These are phyloP conservation scores for Agrotis segetum DNA, from an alignment of 2,888 invertebrate species.

Conservation along the genomic window DNA sequence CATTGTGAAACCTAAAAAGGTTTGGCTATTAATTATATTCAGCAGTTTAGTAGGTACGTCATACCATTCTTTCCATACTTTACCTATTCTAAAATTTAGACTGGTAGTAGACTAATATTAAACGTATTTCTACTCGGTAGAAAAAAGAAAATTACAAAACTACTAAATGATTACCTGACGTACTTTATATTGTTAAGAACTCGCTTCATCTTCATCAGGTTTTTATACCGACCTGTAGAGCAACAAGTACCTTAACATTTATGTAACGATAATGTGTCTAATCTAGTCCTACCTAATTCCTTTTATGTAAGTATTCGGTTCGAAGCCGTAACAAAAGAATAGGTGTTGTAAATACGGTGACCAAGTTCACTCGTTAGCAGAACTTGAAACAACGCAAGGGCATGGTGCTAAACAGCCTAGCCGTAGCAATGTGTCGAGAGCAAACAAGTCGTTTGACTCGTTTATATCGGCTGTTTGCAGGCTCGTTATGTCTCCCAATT, in stretches of 20 bases:
- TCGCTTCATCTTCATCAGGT: neutral
- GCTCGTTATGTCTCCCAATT: conserved; percentile 73
- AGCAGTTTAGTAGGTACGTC: no score
- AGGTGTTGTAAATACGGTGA: conserved; percentile 45
- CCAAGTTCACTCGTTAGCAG: conserved; percentile 66
- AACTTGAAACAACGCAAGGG: conserved; percentile 44
- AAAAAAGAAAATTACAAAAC: neutral
- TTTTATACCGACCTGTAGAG: neutral
- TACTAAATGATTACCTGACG: neutral
- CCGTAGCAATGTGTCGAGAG: conserved; percentile 66
- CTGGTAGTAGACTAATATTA: neutral
- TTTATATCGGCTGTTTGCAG: conserved; percentile 76
- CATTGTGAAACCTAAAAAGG: conserved; percentile 17
- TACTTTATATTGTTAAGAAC: neutral
- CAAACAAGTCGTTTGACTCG: conserved; percentile 78
- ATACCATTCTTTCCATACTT: no score
- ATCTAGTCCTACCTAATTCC: conserved; percentile 5
- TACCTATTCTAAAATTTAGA: neutral
- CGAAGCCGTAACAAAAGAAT: conserved; percentile 24
- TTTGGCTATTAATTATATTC: conserved; percentile 1
- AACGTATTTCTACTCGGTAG: neutral
- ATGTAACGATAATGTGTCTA: conserved; percentile 11
- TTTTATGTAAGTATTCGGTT: conserved; percentile 14
- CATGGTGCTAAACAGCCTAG: conserved; percentile 62
- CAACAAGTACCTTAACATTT: conserved; percentile 7